Evolutionary conservation across 2,113 vertebrate species (phyloP), one percentile per base, ranked within the genome.

Genomic region (Vidua macroura): DNA sequence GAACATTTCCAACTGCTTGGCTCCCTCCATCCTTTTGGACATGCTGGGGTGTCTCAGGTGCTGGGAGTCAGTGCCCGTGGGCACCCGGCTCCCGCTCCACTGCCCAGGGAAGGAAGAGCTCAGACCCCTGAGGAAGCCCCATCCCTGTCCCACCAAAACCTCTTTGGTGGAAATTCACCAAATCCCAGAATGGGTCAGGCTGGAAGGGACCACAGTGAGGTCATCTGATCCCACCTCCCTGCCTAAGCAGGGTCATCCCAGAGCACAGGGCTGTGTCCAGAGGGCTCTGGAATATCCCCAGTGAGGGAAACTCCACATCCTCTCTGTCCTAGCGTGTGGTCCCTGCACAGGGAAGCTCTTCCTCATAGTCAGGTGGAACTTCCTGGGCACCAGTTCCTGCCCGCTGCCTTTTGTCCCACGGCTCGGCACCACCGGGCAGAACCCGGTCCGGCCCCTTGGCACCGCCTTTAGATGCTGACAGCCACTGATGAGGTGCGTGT

Each of bases 401-500:
- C 44, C 11, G 4, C 7, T 15, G 14, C 51, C 51, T 43, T 52
- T 3, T 9, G 35, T 51, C 27, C 43, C 58, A 15, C 0, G 31
- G 31, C 21, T 33, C 11, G 35, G 35, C 21, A 17, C 4, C 35
- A 9, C 35, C 11, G 15, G 25, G 51, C 59, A 44, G 31, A 44
- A 3, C 28, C 59, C 15, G 52, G 1, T 7, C 19, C 15, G 24
- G 23, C 33, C 59, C 48, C 75, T 3, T 1, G 51, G 44, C 37
- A 43, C 7, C 22, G 35, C 18, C 51, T 19, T 25, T 6, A 35
- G 35, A 7, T 10, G 31, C 31, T 0, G 58, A 33, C 0, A 15
- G 37, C 16, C 60, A 17, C 39, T 4, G 33, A 39, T 6, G 15
- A 18, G 31, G 6, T 6, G 44, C 10, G 14, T 15, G 31, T 15